Percentiles rank a stretch among this genome's conserved stretches.
phyloP scores from a whole-genome alignment of 2,888 invertebrate species.

The Sinodicranocentrus sp. region DNA sequence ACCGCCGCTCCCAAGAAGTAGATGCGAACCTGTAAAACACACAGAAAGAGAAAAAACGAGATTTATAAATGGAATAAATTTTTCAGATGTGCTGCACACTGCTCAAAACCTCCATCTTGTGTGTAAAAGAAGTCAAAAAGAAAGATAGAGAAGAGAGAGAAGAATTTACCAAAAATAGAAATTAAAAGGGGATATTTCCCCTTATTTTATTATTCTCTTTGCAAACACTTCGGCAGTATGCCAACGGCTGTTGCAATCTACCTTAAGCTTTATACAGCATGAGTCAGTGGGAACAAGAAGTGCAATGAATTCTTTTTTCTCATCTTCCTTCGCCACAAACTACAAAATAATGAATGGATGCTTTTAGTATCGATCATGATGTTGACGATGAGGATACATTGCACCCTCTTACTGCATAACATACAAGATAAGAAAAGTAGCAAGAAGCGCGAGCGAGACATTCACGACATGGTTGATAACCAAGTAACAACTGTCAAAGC shows the following conservation, averaged over 20 bases:
- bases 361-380: background rate
- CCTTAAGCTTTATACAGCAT: too few relatives aligned
- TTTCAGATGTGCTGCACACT: too few relatives aligned
- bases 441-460: background rate
- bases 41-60: background rate
- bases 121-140: too few relatives aligned
- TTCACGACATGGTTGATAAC: background rate
- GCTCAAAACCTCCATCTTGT: background rate
- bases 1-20: constrained; percentile 61
- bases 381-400: background rate
- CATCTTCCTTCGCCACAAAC: background rate
- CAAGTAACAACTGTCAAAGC: constrained; percentile 30
- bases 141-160: background rate
- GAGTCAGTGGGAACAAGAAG: background rate
- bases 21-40: constrained; percentile 66
- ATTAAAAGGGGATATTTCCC: background rate
- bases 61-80: background rate
- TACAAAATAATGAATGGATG: too few relatives aligned
- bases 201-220: background rate
- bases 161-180: constrained; percentile 35
- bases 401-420: background rate
- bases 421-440: background rate
- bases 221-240: constrained; percentile 24
- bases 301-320: background rate
- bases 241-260: constrained; percentile 15